Evolutionary conservation across 2,888 invertebrate species (phyloP).

Genomic region (Dryococelus australis): DNA sequence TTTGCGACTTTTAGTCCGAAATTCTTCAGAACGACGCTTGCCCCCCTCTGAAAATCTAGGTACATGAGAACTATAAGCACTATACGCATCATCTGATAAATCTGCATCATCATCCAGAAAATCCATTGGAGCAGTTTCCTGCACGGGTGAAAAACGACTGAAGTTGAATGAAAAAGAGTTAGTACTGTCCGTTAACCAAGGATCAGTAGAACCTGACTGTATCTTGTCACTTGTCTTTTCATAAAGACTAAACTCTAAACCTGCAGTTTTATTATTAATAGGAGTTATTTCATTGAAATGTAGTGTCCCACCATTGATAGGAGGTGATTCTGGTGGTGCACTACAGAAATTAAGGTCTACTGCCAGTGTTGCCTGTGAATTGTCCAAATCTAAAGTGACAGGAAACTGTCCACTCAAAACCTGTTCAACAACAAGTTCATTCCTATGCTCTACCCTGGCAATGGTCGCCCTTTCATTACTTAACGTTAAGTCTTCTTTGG

Average conservation of each 20-base stretch:
- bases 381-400: background rate
- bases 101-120: conserved; percentile 8
- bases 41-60: conserved; percentile 24
- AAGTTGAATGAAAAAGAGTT: background rate
- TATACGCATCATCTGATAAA: background rate
- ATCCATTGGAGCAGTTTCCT: conserved; percentile 10
- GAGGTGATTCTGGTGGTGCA: background rate
- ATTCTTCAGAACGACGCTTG: conserved; percentile 2
- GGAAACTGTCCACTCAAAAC: conserved; percentile 3
- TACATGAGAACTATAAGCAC: conserved; percentile 18
- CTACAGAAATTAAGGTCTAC: background rate
- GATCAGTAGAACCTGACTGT: background rate
- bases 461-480: background rate
- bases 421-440: conserved; percentile 1
- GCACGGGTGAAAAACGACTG: background rate
- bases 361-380: conserved; percentile 4
- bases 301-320: background rate
- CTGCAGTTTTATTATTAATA: background rate
- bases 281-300: background rate
- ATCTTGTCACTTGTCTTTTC: conserved; percentile 5
- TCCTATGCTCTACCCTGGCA: background rate
- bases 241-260: background rate
- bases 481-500: background rate
- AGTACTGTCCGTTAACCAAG: background rate
- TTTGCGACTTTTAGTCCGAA: conserved; percentile 17